Percentiles rank a stretch among this genome's conserved stretches.
phyloP scores from a whole-genome alignment of 2,888 invertebrate species.

The Petrolisthes cinctipes region DNA sequence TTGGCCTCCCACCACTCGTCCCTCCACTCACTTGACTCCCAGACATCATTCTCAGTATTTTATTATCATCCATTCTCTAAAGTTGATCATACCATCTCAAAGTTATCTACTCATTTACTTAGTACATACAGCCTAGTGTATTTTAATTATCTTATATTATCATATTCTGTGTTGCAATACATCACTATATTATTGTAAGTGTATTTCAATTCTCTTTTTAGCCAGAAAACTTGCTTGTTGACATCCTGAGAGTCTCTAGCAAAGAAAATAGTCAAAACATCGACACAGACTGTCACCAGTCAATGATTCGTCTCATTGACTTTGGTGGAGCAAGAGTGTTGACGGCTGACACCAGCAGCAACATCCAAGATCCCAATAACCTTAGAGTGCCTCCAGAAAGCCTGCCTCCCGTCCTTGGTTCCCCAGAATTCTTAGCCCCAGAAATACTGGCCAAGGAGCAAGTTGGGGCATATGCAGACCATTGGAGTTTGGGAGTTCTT shows the following conservation, averaged over 20 bases:
- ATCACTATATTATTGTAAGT: too few relatives aligned
- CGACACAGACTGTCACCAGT: not conserved
- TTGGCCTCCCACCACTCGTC: too few relatives aligned
- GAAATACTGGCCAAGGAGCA: slow-evolving; percentile 27
- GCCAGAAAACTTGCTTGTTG: slow-evolving; percentile 52
- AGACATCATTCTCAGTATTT: too few relatives aligned
- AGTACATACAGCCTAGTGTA: not conserved
- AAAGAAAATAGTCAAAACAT: not conserved
- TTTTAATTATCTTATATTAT: not conserved
- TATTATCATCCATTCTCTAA: too few relatives aligned
- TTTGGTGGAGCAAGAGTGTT: slow-evolving; percentile 36
- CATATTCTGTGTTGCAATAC: not conserved
- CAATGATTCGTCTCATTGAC: slow-evolving; percentile 47
- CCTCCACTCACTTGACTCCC: too few relatives aligned
- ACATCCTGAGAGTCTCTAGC: slow-evolving; percentile 40
- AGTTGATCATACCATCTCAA: too few relatives aligned
- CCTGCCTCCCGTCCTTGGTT: slow-evolving; percentile 33
- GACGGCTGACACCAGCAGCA: not conserved
- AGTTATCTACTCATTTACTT: too few relatives aligned
- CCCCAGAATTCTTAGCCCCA: slow-evolving; percentile 52
- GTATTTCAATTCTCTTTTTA: slow-evolving; percentile 8
- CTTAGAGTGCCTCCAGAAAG: slow-evolving; percentile 18
- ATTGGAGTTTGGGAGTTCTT: slow-evolving; percentile 49
- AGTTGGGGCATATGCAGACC: slow-evolving; percentile 42
- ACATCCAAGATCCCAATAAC: not conserved